These are phyloP conservation scores for Drosophila affinis DNA, from an alignment of 2,888 invertebrate species.

Conservation along the genomic window DNA sequence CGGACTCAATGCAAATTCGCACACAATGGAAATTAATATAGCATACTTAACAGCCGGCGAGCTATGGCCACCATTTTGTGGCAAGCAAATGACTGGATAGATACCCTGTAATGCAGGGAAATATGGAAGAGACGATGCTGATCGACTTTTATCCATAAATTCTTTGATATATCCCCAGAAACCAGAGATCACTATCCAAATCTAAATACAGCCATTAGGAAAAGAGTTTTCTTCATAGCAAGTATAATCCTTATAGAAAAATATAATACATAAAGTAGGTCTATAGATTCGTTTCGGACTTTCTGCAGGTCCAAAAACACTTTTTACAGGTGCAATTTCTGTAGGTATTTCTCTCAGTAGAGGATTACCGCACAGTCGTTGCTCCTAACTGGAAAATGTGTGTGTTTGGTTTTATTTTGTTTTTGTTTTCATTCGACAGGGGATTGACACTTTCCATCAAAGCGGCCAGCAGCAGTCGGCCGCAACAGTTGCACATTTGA, in stretches of 20 bases:
- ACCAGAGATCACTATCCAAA: no score
- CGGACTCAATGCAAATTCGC: constrained; percentile 40
- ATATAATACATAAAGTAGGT: no score
- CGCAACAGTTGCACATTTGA: constrained; percentile 68
- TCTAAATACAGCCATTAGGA: no score
- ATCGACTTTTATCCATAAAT: no score
- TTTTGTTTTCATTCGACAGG: constrained; percentile 15
- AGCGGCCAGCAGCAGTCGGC: constrained; percentile 56
- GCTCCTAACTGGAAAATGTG: background rate
- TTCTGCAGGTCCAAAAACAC: background rate
- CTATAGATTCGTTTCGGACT: background rate
- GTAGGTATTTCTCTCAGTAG: no score
- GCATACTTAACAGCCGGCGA: constrained; percentile 68
- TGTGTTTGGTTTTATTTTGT: constrained; percentile 10
- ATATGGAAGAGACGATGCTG: background rate
- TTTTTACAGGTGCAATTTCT: no score
- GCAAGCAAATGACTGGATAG: constrained; percentile 41
- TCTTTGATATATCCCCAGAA: no score
- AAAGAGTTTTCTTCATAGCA: no score
- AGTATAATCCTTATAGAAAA: no score
- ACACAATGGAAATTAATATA: constrained; percentile 74
- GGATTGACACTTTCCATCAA: constrained; percentile 60
- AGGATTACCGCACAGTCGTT: background rate
- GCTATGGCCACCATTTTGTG: constrained; percentile 55
- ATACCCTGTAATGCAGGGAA: constrained; percentile 11